Evolutionary conservation across 2,113 vertebrate species (phyloP).

Genomic region (Hepsetus odoe): DNA sequence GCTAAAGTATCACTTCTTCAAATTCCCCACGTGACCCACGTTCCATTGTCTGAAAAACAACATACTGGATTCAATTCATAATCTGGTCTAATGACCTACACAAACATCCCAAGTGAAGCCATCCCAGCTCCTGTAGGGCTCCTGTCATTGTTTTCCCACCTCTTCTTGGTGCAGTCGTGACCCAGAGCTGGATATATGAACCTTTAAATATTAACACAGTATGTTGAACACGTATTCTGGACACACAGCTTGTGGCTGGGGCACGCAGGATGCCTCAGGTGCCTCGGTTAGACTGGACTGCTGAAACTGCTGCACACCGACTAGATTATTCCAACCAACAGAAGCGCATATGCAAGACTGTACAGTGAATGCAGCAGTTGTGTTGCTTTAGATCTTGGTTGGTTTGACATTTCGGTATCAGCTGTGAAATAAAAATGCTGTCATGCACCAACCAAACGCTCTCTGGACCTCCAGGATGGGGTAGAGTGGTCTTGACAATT

Average conservation of each 20-base stretch:
- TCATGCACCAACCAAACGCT: neutral
- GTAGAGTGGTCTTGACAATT: neutral
- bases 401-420: neutral
- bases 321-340: too few relatives aligned
- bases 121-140: neutral
- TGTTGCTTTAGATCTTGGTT: neutral
- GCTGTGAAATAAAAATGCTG: neutral
- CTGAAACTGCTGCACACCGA: slow-evolving; percentile 33
- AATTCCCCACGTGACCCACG: too few relatives aligned
- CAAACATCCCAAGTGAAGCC: neutral
- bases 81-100: neutral
- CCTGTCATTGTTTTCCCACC: neutral
- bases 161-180: slow-evolving; percentile 2
- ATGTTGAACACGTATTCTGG: slow-evolving; percentile 13
- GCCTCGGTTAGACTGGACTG: slow-evolving; percentile 2
- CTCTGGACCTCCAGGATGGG: neutral
- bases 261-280: slow-evolving; percentile 13
- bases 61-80: neutral
- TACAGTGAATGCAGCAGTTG: neutral
- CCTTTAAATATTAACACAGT: too few relatives aligned
- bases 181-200: slow-evolving; percentile 21
- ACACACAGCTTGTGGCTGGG: slow-evolving; percentile 1
- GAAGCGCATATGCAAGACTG: neutral
- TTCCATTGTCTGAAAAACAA: too few relatives aligned
- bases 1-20: neutral